Evolutionary conservation across 2,888 invertebrate genomes (phyloP).

Genomic region (Cantharis lateralis): DNA sequence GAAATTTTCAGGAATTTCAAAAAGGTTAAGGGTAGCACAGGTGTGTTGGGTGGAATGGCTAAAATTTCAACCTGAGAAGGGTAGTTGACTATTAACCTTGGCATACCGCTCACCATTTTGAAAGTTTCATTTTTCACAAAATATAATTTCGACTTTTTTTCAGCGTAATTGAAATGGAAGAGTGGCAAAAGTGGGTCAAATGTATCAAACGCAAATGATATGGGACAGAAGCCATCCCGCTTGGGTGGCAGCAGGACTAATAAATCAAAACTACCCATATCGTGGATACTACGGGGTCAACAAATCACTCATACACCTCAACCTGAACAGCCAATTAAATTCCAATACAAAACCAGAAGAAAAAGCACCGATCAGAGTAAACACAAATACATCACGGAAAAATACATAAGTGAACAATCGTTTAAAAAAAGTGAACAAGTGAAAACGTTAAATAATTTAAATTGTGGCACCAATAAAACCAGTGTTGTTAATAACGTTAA

Average conservation of each 20-base stretch:
- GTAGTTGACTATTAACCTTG: background rate
- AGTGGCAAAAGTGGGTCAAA: background rate
- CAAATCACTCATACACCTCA: constrained; percentile 48
- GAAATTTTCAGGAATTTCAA: background rate
- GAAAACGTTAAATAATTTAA: constrained; percentile 36
- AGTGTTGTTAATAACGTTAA: constrained; percentile 35
- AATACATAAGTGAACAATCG: constrained; percentile 15
- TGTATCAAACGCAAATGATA: constrained; percentile 32
- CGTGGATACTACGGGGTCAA: constrained; percentile 75
- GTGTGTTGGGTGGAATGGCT: background rate
- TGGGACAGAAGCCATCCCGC: constrained; percentile 63
- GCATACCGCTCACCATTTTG: background rate
- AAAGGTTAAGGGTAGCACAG: background rate
- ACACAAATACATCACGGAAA: constrained; percentile 10
- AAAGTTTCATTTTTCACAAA: background rate
- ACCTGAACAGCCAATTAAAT: constrained; percentile 55
- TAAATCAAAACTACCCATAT: constrained; percentile 72
- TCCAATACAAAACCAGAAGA: constrained; percentile 51
- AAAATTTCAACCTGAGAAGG: background rate
- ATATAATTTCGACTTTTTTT: background rate
- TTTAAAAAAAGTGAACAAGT: constrained; percentile 9
- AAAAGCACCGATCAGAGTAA: constrained; percentile 40
- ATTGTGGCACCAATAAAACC: constrained; percentile 38
- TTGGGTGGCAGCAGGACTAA: constrained; percentile 41
- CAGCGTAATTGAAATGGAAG: background rate